Base-by-base conservation (phyloP, 1,140 invertebrate genomes). In the Pogonomyrmex californicus region DNA sequence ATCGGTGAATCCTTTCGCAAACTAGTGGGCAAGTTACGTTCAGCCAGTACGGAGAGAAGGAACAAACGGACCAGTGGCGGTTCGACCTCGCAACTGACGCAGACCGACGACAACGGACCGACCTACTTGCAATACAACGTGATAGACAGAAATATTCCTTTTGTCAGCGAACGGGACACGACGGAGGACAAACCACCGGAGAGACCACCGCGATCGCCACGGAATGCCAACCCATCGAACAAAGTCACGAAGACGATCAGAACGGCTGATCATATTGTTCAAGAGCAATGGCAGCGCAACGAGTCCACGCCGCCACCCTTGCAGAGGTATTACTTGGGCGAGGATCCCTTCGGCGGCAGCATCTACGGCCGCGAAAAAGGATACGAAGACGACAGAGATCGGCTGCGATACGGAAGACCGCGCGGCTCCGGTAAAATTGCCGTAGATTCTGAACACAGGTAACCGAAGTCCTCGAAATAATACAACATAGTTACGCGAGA, bases 351-450 rank as follows among this genome's bases (percentile, higher is more conserved):
- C 93, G 97, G 96, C 44, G 97, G 97, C 78, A 97, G 97, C 92
- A 97, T 98, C 90, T 98, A 98, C 92, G 97, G 97, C 49, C 96
- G 97, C 82, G 97, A 98, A 93, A 97, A 97, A 90, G 97, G 97
- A 90, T 98, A 98, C 94, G 96, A 97, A 91, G 95, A 96, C 0
- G 96, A 96, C 87, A 96, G 95, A 93, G 54, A 83, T 4, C 79
- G 68, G 12, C 63, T 56, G 14, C 95, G 88, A 62, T 91, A 91
- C 92, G 95, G 91, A 86, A 95, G 89, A 93, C 94, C 89, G 92
- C 95, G 92, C 87, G 86, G 88, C 36, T 77, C 56, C 14, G 56
- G 77, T 75, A 90, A 86, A 71, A 65, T 87, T 66, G 71, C 85
- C 82, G 87, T 91, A 47, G 92, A 93, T 62, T 91, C 88, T 4